Percentiles rank a stretch among this genome's conserved stretches.
Conservation (phyloP, 2,113 vertebrate species). For the Bettongia penicillata region DNA sequence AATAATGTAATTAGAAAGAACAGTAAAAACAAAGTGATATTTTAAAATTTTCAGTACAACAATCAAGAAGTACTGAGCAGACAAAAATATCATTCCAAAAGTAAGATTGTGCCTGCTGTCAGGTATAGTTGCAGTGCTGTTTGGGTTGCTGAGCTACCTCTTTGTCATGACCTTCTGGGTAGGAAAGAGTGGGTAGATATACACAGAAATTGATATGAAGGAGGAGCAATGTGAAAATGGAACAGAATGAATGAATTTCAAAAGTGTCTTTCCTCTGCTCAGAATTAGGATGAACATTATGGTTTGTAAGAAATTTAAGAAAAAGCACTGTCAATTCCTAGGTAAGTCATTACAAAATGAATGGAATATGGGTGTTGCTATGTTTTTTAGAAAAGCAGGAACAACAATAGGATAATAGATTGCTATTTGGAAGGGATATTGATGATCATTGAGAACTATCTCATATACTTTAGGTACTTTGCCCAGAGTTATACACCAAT, state of each 20-base stretch:
- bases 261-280: not conserved
- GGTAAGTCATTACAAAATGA: no score
- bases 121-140: no score
- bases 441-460: not conserved
- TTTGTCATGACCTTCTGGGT: no score
- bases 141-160: no score
- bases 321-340: not conserved
- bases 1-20: not conserved
- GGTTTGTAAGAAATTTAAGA: not conserved
- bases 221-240: not conserved
- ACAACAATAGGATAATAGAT: not conserved
- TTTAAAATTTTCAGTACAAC: not conserved
- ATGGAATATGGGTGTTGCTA: no score
- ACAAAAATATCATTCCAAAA: not conserved
- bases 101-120: not conserved
- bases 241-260: not conserved
- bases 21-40: no score
- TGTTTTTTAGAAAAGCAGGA: not conserved
- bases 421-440: not conserved
- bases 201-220: no score
- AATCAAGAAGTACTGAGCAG: not conserved
- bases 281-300: not conserved
- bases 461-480: not conserved
- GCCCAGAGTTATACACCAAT: no score
- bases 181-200: no score